A percentile compares a stretch with the other conserved stretches of the same genome.
Conservation (phyloP, 2,797 vertebrate genomes). For the Anableps anableps region DNA sequence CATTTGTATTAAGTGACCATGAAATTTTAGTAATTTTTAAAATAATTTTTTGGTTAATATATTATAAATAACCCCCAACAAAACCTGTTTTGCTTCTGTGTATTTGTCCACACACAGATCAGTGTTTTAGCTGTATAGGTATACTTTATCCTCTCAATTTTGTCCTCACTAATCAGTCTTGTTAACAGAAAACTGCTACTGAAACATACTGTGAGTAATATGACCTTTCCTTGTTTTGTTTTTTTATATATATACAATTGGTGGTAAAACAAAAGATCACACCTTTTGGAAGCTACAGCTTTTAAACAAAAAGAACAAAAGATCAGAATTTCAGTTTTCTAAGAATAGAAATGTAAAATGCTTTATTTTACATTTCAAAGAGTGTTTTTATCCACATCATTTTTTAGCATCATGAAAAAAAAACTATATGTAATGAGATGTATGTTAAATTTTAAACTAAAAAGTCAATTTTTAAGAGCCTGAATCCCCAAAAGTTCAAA, state of each 20-base stretch:
- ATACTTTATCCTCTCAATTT: conserved; percentile 16
- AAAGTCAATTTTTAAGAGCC: neutral
- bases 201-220: conserved; percentile 29
- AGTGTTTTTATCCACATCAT: neutral
- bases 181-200: conserved; percentile 40
- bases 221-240: conserved; percentile 39
- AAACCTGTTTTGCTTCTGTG: conserved; percentile 7
- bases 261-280: conserved; percentile 30
- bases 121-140: conserved; percentile 7
- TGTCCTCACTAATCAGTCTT: conserved; percentile 29
- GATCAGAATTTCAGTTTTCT: conserved; percentile 12
- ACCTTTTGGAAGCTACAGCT: neutral
- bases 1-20: neutral
- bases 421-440: neutral
- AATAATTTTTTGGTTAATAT: conserved; percentile 23
- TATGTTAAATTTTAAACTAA: neutral
- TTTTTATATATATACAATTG: conserved; percentile 11
- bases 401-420: neutral
- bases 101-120: conserved; percentile 8
- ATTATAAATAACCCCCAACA: conserved; percentile 3
- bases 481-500: neutral
- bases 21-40: no score
- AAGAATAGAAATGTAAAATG: conserved; percentile 1
- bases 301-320: conserved; percentile 12
- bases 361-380: no score